phyloP scores from a whole-genome alignment of 35 echinoderm and acorn worm genomes.

The Anneissia japonica region DNA sequence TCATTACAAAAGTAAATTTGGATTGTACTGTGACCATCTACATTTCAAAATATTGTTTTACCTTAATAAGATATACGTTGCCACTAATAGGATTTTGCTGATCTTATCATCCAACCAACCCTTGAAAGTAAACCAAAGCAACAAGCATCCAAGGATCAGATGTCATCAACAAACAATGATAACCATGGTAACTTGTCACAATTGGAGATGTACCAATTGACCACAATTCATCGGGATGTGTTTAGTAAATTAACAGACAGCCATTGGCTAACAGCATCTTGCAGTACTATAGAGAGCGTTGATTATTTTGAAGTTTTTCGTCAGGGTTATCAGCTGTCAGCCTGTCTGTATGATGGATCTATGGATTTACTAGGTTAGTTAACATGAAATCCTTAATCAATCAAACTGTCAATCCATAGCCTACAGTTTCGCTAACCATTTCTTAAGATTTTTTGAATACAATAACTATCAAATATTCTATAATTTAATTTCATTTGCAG shows the following conservation, averaged over 20 bases:
- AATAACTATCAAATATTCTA: too few species aligned
- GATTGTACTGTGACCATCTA: too few species aligned
- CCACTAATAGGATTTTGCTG: slow-evolving; percentile 61
- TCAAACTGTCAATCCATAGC: too few species aligned
- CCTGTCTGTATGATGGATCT: neutral
- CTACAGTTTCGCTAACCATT: too few species aligned
- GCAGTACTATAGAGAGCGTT: too few species aligned
- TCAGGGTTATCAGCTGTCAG: neutral
- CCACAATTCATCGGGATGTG: neutral
- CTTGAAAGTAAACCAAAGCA: slow-evolving; percentile 33
- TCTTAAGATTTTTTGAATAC: too few species aligned
- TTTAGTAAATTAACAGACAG: neutral
- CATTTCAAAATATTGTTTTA: too few species aligned
- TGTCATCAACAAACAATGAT: neutral
- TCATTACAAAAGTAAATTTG: too few species aligned
- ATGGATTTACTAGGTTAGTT: neutral
- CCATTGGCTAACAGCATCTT: neutral
- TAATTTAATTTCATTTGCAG: too few species aligned
- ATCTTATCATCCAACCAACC: slow-evolving; percentile 50
- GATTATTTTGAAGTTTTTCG: slow-evolving; percentile 1
- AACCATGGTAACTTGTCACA: neutral
- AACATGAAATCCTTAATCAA: too few species aligned
- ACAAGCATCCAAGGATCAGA: neutral
- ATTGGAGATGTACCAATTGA: neutral
- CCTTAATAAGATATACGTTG: too few species aligned